A percentile compares a stretch with the other conserved stretches of the same genome.
Evolutionary conservation across 2,888 invertebrate species (phyloP).

Genomic region (Nephrotoma flavescens): DNA sequence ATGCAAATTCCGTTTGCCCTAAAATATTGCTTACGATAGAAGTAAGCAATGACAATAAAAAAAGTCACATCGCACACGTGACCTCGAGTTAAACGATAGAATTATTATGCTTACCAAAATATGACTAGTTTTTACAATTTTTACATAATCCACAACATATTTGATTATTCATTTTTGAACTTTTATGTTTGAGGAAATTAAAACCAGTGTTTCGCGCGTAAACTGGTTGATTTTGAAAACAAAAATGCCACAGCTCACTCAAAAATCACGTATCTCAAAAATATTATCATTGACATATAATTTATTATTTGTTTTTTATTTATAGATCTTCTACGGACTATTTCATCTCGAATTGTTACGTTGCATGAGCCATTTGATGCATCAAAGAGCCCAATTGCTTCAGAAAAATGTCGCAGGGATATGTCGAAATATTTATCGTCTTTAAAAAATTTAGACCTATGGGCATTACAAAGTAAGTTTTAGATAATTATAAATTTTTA

Average conservation of each 20-base stretch:
- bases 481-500: not conserved
- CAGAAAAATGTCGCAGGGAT: constrained; percentile 10
- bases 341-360: constrained; percentile 8
- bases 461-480: constrained; percentile 14
- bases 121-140: not conserved
- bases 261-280: not conserved
- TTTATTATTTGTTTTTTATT: not conserved
- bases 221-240: not conserved
- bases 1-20: too few species aligned
- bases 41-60: not conserved
- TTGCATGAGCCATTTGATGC: constrained; percentile 11
- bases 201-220: not conserved
- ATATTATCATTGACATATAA: not conserved
- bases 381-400: constrained; percentile 9
- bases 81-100: not conserved
- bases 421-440: constrained; percentile 11
- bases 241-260: too few species aligned
- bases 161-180: not conserved
- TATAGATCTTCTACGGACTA: constrained; percentile 9
- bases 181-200: not conserved
- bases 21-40: too few species aligned
- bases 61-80: not conserved
- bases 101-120: not conserved
- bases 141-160: not conserved
- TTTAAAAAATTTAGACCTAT: constrained; percentile 12